phyloP scores from a whole-genome alignment of 2,113 vertebrate genomes.

The Pelecanoides urinatrix region DNA sequence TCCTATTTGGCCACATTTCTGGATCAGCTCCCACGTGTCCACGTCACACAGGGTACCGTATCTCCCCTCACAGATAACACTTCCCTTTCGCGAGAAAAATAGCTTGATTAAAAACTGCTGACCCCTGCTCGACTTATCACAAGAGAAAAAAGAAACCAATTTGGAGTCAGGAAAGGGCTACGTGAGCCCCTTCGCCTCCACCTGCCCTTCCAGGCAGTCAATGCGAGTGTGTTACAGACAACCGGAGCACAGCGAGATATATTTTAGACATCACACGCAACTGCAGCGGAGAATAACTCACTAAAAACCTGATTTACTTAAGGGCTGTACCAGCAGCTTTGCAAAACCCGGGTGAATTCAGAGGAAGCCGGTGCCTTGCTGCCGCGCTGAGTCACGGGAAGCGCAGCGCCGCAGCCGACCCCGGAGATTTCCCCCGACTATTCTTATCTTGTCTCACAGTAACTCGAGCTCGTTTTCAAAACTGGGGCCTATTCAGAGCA shows the following conservation, averaged over 20 bases:
- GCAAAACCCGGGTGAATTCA: rapidly evolving
- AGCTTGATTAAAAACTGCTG: background rate
- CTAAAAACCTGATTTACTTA: background rate
- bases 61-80: background rate
- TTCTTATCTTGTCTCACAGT: background rate
- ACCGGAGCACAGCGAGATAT: background rate
- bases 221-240: rapidly evolving
- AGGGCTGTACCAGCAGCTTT: rapidly evolving
- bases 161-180: background rate
- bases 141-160: background rate
- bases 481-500: background rate
- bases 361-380: background rate
- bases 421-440: background rate
- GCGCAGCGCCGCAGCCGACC: background rate
- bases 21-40: background rate
- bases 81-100: background rate
- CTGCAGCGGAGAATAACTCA: background rate
- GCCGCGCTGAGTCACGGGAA: background rate
- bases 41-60: background rate
- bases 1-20: background rate
- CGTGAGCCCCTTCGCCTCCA: background rate
- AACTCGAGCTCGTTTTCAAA: background rate
- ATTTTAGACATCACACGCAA: rapidly evolving
- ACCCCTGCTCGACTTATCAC: background rate
- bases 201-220: background rate